A percentile compares a stretch with the other conserved stretches of the same genome.
These are phyloP conservation scores for Antechinus flavipes DNA, from an alignment of 2,113 vertebrate species.

Conservation along the genomic window DNA sequence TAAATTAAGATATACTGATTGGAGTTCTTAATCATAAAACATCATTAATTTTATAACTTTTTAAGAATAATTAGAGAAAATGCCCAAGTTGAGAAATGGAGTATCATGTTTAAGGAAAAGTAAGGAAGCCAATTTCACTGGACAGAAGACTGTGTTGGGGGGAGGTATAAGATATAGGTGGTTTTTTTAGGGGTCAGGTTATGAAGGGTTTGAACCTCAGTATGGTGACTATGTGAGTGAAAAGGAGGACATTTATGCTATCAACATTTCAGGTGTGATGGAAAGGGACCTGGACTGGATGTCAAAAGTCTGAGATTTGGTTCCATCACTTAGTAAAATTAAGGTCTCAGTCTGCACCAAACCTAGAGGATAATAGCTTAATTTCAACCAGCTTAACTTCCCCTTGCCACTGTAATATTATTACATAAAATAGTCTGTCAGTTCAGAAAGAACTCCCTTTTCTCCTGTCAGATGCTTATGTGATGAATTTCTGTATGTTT, in stretches of 20 bases:
- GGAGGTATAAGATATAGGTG: not conserved
- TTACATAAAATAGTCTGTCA: not conserved
- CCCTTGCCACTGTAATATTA: not conserved
- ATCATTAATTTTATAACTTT: not conserved
- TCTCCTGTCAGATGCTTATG: not conserved
- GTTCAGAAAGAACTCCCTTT: not conserved
- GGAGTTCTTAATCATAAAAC: not conserved
- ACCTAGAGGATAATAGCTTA: not conserved
- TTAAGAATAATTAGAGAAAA: not conserved
- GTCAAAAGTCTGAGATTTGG: not conserved
- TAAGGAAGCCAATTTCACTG: not conserved
- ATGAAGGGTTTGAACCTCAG: not conserved
- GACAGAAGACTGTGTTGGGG: not conserved
- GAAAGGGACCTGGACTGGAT: not conserved
- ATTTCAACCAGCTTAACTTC: not conserved
- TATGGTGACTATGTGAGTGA: not conserved
- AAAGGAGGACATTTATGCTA: not conserved
- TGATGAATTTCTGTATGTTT: too few relatives aligned
- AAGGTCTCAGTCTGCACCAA: too few relatives aligned
- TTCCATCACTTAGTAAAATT: too few relatives aligned
- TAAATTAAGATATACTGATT: not conserved
- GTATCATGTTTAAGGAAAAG: not conserved
- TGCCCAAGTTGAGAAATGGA: not conserved
- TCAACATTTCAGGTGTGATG: not conserved
- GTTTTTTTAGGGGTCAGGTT: not conserved